These are phyloP conservation scores for Cinclus cinclus DNA, from an alignment of 2,113 vertebrate species.

Conservation along the genomic window DNA sequence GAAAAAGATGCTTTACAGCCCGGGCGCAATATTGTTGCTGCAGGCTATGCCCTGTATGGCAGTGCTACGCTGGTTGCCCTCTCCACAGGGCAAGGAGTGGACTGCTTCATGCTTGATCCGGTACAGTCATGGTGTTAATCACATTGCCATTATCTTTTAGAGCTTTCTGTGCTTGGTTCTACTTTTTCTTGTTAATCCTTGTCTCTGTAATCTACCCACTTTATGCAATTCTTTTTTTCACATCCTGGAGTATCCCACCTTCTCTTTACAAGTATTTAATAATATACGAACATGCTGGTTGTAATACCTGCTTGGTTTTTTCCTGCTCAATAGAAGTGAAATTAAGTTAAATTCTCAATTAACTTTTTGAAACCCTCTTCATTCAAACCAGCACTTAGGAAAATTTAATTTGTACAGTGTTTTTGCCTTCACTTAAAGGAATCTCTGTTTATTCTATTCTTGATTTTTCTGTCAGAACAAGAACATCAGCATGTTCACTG, in stretches of 20 bases:
- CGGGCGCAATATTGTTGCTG: conserved; percentile 87
- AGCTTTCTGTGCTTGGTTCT: neutral
- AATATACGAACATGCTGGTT: neutral
- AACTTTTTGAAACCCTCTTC: neutral
- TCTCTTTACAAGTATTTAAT: neutral
- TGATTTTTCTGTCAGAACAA: neutral
- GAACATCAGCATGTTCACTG: neutral
- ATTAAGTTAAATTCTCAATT: neutral
- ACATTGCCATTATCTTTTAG: neutral
- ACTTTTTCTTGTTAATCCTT: neutral
- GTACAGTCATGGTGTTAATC: conserved; percentile 69
- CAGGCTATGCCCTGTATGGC: conserved; percentile 93
- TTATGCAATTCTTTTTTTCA: neutral
- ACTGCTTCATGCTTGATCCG: conserved; percentile 96
- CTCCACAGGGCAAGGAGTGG: conserved; percentile 90
- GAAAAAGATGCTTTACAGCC: conserved; percentile 89
- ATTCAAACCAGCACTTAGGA: neutral
- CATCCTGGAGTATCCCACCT: neutral
- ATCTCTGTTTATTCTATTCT: neutral
- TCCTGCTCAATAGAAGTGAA: neutral
- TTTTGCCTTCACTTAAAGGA: neutral
- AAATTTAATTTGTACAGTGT: neutral
- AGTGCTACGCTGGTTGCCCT: conserved; percentile 93
- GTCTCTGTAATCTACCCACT: neutral
- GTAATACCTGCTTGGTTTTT: neutral